Evolutionary conservation across 1,140 invertebrate species (phyloP).

Genomic region (Aphelinus atriplicis): DNA sequence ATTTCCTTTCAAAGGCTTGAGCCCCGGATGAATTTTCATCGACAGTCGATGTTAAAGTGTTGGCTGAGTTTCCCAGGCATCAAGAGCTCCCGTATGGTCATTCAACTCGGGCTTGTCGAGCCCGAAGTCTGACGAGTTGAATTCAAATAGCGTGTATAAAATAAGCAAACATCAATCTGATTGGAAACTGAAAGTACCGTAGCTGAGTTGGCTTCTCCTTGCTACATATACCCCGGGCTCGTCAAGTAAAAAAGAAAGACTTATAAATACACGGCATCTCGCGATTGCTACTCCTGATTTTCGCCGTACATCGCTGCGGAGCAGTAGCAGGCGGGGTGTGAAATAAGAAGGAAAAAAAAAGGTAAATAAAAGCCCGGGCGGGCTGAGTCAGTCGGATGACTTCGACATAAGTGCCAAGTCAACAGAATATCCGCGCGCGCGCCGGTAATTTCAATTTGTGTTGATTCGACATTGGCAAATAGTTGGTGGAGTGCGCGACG

Average conservation of each 20-base stretch:
- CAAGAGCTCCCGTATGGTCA: too few species aligned
- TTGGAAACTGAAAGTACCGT: not conserved
- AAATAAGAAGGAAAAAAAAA: constrained; percentile 14
- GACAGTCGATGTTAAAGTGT: too few species aligned
- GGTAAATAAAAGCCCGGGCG: not conserved
- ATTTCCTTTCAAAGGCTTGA: too few species aligned
- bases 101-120: not conserved
- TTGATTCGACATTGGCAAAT: constrained; percentile 64
- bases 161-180: constrained; percentile 16
- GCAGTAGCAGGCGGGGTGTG: not conserved
- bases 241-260: constrained; percentile 3
- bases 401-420: constrained; percentile 46
- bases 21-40: too few species aligned
- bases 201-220: not conserved
- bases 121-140: not conserved
- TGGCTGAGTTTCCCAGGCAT: too few species aligned
- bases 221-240: not conserved
- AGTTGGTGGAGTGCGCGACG: constrained; percentile 16
- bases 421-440: constrained; percentile 46
- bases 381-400: constrained; percentile 18
- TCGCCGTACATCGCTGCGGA: not conserved
- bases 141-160: not conserved
- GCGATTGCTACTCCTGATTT: constrained; percentile 9
- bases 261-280: constrained; percentile 21
- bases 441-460: constrained; percentile 62